phyloP scores from a whole-genome alignment of 2,888 invertebrate genomes.

The Miltochrista miniata region DNA sequence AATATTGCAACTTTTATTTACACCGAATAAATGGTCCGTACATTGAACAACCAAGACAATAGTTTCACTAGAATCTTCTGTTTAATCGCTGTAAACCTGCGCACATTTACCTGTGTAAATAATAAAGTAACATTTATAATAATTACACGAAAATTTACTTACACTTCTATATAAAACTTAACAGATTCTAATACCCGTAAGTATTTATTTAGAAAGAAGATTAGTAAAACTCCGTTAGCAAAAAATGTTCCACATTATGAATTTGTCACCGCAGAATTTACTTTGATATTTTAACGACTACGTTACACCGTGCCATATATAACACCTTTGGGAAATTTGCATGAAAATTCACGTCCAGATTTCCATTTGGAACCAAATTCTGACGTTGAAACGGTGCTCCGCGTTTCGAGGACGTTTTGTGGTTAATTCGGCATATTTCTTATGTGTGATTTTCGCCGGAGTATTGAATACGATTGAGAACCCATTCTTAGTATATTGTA shows the following conservation, averaged over 20 bases:
- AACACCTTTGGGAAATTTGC: slow-evolving; percentile 44
- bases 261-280: slow-evolving; percentile 36
- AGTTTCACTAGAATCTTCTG: too few relatives aligned
- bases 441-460: slow-evolving; percentile 3
- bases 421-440: slow-evolving; percentile 24
- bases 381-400: slow-evolving; percentile 32
- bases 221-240: slow-evolving; percentile 4
- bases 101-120: too few relatives aligned
- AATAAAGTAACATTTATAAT: too few relatives aligned
- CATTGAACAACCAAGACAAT: too few relatives aligned
- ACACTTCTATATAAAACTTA: too few relatives aligned
- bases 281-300: slow-evolving; percentile 34
- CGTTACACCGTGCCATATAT: slow-evolving; percentile 31
- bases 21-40: too few relatives aligned
- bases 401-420: slow-evolving; percentile 36
- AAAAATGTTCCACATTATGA: slow-evolving; percentile 26
- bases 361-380: slow-evolving; percentile 45
- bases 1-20: too few relatives aligned
- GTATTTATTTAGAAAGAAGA: too few relatives aligned
- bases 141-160: too few relatives aligned
- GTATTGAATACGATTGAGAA: slow-evolving; percentile 6
- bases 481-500: slow-evolving; percentile 6
- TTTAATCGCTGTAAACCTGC: too few relatives aligned
- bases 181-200: too few relatives aligned
- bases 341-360: slow-evolving; percentile 45